Evolutionary conservation across 2,888 invertebrate genomes (phyloP), one percentile per base, ranked within the genome.

Genomic region (Byasa hedistus): DNA sequence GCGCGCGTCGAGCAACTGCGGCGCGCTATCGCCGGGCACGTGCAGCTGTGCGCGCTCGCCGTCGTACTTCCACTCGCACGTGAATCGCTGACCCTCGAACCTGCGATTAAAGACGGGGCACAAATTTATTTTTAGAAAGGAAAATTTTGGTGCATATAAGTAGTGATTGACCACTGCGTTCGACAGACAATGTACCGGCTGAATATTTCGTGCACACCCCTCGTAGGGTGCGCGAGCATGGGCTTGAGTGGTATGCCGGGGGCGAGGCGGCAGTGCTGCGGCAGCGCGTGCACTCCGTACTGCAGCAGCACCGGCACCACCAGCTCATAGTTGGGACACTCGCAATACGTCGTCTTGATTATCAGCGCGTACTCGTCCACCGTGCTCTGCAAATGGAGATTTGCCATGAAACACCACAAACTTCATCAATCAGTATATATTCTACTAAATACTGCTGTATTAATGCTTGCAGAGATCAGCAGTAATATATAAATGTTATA

Each of bases 61-160:
- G 87, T 99, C 99, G 85, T 99, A 99, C 85, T 99, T 99, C 95
- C 96, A 99, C 90, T 99, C 99, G 84, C 99, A 99, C 0, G 99
- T 99, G 84, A 99, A 99, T 76, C 95, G 94, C 71, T 96, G 93
- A 19, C 95, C 95, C 68, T 97, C 97, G 86, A 98, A 97, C 68
- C 94, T 90, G 70, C 1, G 12, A 21, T 58, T 24, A 59, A 21
- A 54, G 8, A 36, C n/a, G n/a, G n/a, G n/a, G n/a, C 3, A 5
- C 2, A 3, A n/a, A 22, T 4, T 36, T 36, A 22, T 19, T 24
- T 39, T 56, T 15, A 61, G 10, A 32, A 32, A 32, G 10, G 7
- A 10, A 32, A 7, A 32, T 7, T 7, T 32, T 32, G 32, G 32
- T 32, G 32, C 32, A 32, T 10, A 5, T 32, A 10, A 48, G n/a